These are phyloP conservation scores for Discoglossus pictus DNA, from an alignment of 2,797 vertebrate genomes.

Conservation along the genomic window DNA sequence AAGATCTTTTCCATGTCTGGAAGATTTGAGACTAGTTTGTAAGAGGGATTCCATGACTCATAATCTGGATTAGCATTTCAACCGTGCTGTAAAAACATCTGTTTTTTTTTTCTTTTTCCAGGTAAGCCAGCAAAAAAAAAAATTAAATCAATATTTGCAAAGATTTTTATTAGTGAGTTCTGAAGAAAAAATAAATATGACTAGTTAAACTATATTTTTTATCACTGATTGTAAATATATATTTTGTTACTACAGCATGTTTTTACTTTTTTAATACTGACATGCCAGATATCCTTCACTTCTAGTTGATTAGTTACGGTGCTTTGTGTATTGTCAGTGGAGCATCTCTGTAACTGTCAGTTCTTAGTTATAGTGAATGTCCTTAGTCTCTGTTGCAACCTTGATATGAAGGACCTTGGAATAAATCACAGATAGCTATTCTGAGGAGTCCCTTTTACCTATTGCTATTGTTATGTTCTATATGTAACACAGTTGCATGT, in stretches of 20 bases:
- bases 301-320: neutral
- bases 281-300: neutral
- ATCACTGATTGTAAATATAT: neutral
- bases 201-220: neutral
- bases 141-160: slow-evolving; percentile 7
- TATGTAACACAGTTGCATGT: neutral
- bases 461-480: neutral
- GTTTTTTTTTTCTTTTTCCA: slow-evolving; percentile 20
- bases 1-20: neutral
- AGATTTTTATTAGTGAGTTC: slow-evolving; percentile 1
- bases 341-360: neutral
- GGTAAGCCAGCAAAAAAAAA: slow-evolving; percentile 25
- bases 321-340: neutral
- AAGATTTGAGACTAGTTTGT: slow-evolving; percentile 8
- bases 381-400: too few species aligned
- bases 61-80: slow-evolving; percentile 14
- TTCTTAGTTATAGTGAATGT: too few species aligned
- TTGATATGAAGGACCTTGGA: too few species aligned
- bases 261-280: neutral
- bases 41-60: slow-evolving; percentile 8
- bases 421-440: too few species aligned
- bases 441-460: too few species aligned
- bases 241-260: neutral
- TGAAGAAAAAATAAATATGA: neutral
- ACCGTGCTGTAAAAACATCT: slow-evolving; percentile 7